Evolutionary conservation across 1,140 invertebrate species (phyloP).

Genomic region (Drosophila lini): DNA sequence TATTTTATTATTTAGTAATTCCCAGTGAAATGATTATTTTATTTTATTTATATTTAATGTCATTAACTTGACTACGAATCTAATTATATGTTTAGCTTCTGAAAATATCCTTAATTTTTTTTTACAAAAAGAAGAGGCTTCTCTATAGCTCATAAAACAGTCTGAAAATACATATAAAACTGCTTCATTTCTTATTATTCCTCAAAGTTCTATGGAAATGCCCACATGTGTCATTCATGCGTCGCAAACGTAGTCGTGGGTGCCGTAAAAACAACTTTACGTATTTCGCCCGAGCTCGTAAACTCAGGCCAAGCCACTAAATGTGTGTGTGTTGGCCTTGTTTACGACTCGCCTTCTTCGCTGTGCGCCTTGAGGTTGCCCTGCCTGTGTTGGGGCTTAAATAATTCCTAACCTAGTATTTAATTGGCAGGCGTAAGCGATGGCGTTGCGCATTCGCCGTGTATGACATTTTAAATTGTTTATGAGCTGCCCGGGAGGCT

Average conservation of each 20-base stretch:
- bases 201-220: slow-evolving; percentile 12
- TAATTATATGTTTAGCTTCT: too few relatives aligned
- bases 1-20: too few relatives aligned
- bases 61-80: too few relatives aligned
- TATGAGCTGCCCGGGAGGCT: slow-evolving; percentile 64
- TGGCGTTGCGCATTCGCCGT: slow-evolving; percentile 71
- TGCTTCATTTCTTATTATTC: neutral
- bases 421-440: slow-evolving; percentile 60
- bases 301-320: slow-evolving; percentile 53
- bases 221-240: slow-evolving; percentile 68
- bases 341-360: slow-evolving; percentile 74
- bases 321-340: slow-evolving; percentile 48
- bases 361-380: slow-evolving; percentile 22
- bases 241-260: slow-evolving; percentile 61
- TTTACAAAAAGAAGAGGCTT: neutral
- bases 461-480: slow-evolving; percentile 82
- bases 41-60: too few relatives aligned
- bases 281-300: slow-evolving; percentile 63
- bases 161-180: neutral
- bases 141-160: neutral
- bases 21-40: too few relatives aligned
- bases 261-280: slow-evolving; percentile 79
- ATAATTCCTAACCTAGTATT: slow-evolving; percentile 64
- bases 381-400: slow-evolving; percentile 34
- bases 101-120: too few relatives aligned